phyloP scores from a whole-genome alignment of 1,140 invertebrate genomes.

The Hycleus cichorii region DNA sequence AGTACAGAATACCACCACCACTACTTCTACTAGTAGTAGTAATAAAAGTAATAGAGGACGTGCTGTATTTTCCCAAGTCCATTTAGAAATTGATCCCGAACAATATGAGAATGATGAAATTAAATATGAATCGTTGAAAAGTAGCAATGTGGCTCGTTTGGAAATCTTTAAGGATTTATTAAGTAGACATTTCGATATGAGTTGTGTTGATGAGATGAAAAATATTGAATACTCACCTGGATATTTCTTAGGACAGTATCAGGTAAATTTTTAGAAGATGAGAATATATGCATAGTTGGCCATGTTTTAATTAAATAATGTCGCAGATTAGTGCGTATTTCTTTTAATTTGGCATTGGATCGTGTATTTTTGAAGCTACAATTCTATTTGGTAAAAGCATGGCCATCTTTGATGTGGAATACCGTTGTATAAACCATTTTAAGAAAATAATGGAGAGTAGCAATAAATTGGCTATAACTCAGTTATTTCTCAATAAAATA shows the following conservation, averaged over 20 bases:
- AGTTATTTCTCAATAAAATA: no score
- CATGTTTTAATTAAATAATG: no score
- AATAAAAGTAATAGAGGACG: conserved; percentile 52
- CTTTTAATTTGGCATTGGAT: no score
- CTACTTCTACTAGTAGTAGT: conserved; percentile 66
- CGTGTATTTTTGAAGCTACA: no score
- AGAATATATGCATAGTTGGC: no score
- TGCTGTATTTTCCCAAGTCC: conserved; percentile 71
- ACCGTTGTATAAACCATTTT: no score
- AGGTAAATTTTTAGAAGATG: conserved; percentile 46
- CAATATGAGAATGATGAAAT: conserved; percentile 59
- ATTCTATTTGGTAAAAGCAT: no score
- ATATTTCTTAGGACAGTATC: conserved; percentile 70
- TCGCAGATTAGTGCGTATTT: no score
- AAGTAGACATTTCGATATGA: conserved; percentile 58
- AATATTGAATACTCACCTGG: conserved; percentile 52
- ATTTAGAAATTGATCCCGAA: conserved; percentile 55
- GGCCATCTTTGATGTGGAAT: no score
- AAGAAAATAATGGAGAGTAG: no score
- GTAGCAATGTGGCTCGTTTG: conserved; percentile 57
- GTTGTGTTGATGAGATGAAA: conserved; percentile 45
- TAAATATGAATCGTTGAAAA: conserved; percentile 52
- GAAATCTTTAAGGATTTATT: conserved; percentile 74
- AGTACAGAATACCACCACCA: conserved; percentile 50
- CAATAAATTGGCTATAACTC: no score